phyloP scores from a whole-genome alignment of 2,888 invertebrate genomes.

The Eilema caniola region DNA sequence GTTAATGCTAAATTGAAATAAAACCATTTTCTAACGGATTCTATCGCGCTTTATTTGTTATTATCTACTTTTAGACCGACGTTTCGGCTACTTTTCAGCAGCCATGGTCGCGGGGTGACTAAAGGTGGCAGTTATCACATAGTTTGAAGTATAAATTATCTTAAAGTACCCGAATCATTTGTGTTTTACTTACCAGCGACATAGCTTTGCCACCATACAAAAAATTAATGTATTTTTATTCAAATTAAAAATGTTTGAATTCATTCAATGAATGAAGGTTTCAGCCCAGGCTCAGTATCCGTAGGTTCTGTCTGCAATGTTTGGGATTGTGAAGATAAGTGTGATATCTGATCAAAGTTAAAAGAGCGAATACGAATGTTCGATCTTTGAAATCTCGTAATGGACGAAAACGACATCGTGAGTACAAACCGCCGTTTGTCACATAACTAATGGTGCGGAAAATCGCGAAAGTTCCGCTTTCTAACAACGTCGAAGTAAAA shows the following conservation, averaged over 20 bases:
- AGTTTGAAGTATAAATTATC: too few species aligned
- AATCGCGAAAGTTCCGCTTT: constrained; percentile 78
- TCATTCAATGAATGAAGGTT: constrained; percentile 15
- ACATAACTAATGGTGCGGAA: constrained; percentile 81
- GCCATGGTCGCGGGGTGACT: too few species aligned
- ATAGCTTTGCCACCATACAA: neutral
- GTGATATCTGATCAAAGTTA: constrained; percentile 69
- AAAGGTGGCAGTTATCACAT: too few species aligned
- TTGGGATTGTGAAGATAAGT: constrained; percentile 59
- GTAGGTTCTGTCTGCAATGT: constrained; percentile 30
- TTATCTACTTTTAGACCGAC: too few species aligned
- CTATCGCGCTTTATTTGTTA: too few species aligned
- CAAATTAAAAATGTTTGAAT: neutral
- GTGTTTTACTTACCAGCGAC: constrained; percentile 5
- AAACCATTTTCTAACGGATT: too few species aligned
- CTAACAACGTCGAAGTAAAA: constrained; percentile 71
- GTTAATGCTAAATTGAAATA: too few species aligned
- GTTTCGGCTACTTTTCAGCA: too few species aligned
- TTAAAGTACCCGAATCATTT: too few species aligned
- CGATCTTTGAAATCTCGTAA: constrained; percentile 79
- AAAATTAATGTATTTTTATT: constrained; percentile 14
- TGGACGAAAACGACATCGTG: constrained; percentile 80
- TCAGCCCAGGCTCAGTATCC: constrained; percentile 28
- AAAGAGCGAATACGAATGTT: constrained; percentile 75
- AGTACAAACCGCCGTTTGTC: constrained; percentile 81